Evolutionary conservation across 2,888 invertebrate genomes (phyloP), one percentile per base, ranked within the genome.

Genomic region (Philaethria dido): DNA sequence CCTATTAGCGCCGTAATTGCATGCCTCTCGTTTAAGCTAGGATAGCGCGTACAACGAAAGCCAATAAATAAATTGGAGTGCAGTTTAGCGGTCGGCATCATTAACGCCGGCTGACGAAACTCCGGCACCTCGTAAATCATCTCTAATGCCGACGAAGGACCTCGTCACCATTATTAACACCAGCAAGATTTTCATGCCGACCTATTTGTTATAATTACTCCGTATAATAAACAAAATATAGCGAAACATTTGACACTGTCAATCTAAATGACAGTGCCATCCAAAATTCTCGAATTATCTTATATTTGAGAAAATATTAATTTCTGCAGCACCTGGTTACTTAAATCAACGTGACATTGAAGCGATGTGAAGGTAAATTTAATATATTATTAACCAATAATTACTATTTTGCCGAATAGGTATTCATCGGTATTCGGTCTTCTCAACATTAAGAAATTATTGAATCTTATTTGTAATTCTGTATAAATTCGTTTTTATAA

Each of bases 181-280:
- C 73, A 72, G 72, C 69, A 72, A 80, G 78, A 81, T 81, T 78
- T 73, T 76, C 79, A 78, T 78, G 74, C 68, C 75, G 78, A 75
- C 85, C 84, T 81, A 86, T 85, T 84, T 83, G 80, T 85, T 84
- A 83, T 83, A 83, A 88, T 86, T 83, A 85, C 77, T 75, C 78
- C 75, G 77, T 73, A 78, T 81, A 81, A 77, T 81, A 84, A 85
- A 87, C 83, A 85, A 87, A 87, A 85, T 85, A 82, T 80, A 77
- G 78, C 81, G 76, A 76, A 80, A 78, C 83, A 86, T 88, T 87
- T 86, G 84, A 82, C 85, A 85, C 83, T 87, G 86, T 89, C 88
- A 75, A 78, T 82, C 74, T 77, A 79, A 85, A 87, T 87, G 80
- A 84, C 76, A 74, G 77, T 73, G 77, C 70, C 69, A 75, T 78